Evolutionary conservation across 2,888 invertebrate genomes (phyloP), one percentile per base, ranked within the genome.

Genomic region (Lithophane semibrunnea): DNA sequence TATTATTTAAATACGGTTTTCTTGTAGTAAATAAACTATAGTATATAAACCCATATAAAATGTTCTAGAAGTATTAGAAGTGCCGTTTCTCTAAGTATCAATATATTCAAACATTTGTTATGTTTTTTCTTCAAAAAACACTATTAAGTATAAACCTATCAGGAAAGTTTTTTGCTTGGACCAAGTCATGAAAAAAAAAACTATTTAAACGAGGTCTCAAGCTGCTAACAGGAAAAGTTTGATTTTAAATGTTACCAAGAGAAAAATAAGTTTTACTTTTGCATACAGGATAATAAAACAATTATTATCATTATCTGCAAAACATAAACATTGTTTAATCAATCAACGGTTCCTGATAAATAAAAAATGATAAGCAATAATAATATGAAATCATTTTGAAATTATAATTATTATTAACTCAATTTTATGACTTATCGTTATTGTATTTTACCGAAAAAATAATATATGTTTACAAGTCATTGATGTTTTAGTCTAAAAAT

Each of bases 201-300:
- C 21, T 29, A n/a, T 64, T 52, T 24, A 13, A 77, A 66, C 13
- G 49, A 61, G 13, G n/a, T 80, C 60, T 56, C 24, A 42, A 60
- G 16, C 52, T 65, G 49, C 21, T 16, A 78, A 69, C 65, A 78
- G 84, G 69, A 78, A 80, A 83, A 83, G 10, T 12, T 74, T 21
- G 37, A n/a, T 10, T 37, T 56, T 61, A 66, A 69, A 69, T 77
- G 8, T 42, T 47, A 29, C 29, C 56, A 66, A 44, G 24, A 54
- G 7, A 61, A 8, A 24, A 80, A 49, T 21, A n/a, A 2, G 3
- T 9, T 8, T n/a, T 8, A 37, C 52, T 54, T 54, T 47, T 80
- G n/a, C 16, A 16, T 29, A 29, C 8, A 37, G 52, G 24, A 61
- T 42, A 42, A 47, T 13, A 47, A 52, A 52, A 52, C 21, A 44